Conservation (phyloP, 2,888 invertebrate genomes). For the Troides aeacus region DNA sequence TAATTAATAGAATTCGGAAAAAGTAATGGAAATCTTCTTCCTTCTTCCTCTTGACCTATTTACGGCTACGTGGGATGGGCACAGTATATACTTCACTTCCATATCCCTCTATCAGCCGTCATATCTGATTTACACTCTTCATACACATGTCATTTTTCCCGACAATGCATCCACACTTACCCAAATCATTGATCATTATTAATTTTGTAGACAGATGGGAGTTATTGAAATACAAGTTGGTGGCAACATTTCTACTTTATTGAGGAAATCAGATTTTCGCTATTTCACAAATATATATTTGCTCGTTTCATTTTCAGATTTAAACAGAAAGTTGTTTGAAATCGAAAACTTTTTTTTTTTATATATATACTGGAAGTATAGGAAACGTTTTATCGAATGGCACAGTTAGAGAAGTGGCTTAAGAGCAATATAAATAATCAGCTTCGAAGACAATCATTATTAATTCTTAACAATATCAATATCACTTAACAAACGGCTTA, state of each 20-base stretch:
- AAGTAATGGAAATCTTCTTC: too few relatives aligned
- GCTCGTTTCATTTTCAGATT: neutral
- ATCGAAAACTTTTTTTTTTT: too few relatives aligned
- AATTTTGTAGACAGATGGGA: neutral
- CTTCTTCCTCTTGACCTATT: too few relatives aligned
- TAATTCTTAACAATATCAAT: neutral
- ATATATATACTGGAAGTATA: too few relatives aligned
- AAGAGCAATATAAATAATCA: neutral
- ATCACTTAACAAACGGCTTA: neutral
- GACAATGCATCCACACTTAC: too few relatives aligned
- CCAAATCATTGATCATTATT: too few relatives aligned
- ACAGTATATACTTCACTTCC: too few relatives aligned
- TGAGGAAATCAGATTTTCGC: neutral
- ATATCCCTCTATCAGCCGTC: too few relatives aligned
- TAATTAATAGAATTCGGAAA: too few relatives aligned
- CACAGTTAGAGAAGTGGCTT: constrained; percentile 23
- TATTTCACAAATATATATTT: neutral
- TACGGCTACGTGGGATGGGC: too few relatives aligned
- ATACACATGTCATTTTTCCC: too few relatives aligned
- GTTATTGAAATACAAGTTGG: neutral
- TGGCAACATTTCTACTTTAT: neutral
- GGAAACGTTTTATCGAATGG: constrained; percentile 5
- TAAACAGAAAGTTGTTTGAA: neutral
- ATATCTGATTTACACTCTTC: too few relatives aligned
- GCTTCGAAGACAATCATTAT: neutral